phyloP scores from a whole-genome alignment of 1,140 invertebrate genomes.

The Macrobrachium nipponense region DNA sequence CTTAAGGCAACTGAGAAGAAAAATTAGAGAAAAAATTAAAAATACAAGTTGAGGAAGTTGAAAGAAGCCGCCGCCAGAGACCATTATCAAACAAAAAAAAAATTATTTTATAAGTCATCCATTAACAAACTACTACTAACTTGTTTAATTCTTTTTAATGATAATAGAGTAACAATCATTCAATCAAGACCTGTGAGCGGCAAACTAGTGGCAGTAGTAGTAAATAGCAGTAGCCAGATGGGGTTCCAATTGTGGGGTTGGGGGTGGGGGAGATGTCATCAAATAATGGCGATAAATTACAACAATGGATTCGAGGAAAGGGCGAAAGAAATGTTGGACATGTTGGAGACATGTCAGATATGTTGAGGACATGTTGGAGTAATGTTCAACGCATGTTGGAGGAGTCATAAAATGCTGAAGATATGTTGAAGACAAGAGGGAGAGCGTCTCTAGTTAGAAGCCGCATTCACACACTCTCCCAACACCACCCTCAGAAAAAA shows the following conservation, averaged over 20 bases:
- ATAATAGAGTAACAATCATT: neutral
- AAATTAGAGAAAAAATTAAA: conserved; percentile 22
- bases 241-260: neutral
- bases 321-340: too few relatives aligned
- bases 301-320: too few relatives aligned
- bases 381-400: too few relatives aligned
- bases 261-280: too few relatives aligned
- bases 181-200: conserved; percentile 25
- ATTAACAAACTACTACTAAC: conserved; percentile 28
- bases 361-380: too few relatives aligned
- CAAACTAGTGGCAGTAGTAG: conserved; percentile 28
- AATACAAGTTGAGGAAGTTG: conserved; percentile 29
- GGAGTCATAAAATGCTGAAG: too few relatives aligned
- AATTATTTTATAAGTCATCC: too few relatives aligned
- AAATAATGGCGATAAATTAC: too few relatives aligned
- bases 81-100: neutral
- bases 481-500: neutral
- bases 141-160: neutral
- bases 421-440: too few relatives aligned
- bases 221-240: neutral
- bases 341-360: too few relatives aligned
- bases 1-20: conserved; percentile 56
- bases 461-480: conserved; percentile 44
- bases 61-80: conserved; percentile 26
- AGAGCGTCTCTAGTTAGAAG: neutral